Evolutionary conservation across 2,888 invertebrate genomes (phyloP).

Genomic region (Ramazzottius varieornatus): DNA sequence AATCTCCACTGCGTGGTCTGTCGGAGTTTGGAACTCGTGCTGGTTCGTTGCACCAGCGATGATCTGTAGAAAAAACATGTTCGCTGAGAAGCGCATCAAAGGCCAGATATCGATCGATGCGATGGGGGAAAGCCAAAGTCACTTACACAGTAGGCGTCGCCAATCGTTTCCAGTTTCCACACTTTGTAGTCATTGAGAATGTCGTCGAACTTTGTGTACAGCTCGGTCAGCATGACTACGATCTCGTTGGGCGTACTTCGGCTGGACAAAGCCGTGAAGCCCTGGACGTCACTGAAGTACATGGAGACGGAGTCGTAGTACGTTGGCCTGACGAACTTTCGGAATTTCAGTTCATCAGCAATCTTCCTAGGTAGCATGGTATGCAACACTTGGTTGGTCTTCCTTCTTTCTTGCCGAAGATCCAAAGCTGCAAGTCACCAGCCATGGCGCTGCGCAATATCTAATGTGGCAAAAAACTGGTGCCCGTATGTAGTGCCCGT

Average conservation of each 20-base stretch:
- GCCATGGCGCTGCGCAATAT: too few relatives aligned
- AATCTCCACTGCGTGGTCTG: constrained; percentile 5
- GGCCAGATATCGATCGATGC: too few relatives aligned
- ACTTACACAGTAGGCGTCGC: neutral
- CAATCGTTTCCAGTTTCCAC: constrained; percentile 4
- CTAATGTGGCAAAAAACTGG: too few relatives aligned
- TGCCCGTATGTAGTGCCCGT: too few relatives aligned
- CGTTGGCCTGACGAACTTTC: constrained; percentile 11
- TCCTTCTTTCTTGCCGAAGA: neutral
- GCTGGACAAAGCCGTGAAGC: constrained; percentile 12
- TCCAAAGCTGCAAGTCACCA: neutral
- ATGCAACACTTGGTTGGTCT: constrained; percentile 6
- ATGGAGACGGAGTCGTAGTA: constrained; percentile 11
- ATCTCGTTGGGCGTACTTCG: constrained; percentile 12
- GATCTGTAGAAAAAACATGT: neutral
- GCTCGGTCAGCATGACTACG: neutral
- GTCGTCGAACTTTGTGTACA: neutral
- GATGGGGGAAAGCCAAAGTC: too few relatives aligned
- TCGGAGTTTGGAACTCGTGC: neutral
- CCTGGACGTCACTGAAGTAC: constrained; percentile 13
- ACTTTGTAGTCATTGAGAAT: neutral
- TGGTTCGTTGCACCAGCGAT: neutral
- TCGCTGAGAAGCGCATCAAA: too few relatives aligned
- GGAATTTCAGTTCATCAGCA: constrained; percentile 11
- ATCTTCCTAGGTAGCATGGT: constrained; percentile 8